Percentiles rank a stretch among this genome's conserved stretches.
Conservation (phyloP, 2,888 invertebrate genomes). For the Acleris literana region DNA sequence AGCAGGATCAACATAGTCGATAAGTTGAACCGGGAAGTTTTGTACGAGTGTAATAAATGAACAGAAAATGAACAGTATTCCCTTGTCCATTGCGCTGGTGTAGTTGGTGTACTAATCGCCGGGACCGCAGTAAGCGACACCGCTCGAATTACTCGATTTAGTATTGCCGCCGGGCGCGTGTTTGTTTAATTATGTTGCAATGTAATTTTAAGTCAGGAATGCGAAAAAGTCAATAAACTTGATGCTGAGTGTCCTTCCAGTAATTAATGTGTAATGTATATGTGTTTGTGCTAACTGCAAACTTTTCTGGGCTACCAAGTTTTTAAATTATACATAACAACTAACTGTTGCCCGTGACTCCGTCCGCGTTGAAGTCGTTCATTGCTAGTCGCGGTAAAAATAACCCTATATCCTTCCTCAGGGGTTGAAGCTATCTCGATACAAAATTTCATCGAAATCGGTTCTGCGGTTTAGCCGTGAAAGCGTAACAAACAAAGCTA, state of each 20-base stretch:
- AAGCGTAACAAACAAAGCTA: too few species aligned
- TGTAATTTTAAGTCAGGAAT: conserved; percentile 16
- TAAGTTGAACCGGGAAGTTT: conserved; percentile 11
- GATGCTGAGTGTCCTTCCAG: conserved; percentile 7
- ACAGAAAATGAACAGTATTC: conserved; percentile 14
- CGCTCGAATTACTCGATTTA: conserved; percentile 26
- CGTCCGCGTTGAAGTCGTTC: too few species aligned
- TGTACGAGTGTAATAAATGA: conserved; percentile 6
- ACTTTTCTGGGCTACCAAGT: too few species aligned
- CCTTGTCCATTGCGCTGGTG: conserved; percentile 18
- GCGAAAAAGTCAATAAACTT: conserved; percentile 10
- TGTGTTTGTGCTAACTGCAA: neutral
- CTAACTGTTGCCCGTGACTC: neutral
- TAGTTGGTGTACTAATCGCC: neutral
- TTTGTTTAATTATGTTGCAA: conserved; percentile 12
- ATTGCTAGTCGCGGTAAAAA: too few species aligned
- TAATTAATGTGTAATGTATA: conserved; percentile 5
- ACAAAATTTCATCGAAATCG: too few species aligned
- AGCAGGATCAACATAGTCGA: conserved; percentile 21
- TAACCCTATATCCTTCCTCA: too few species aligned
- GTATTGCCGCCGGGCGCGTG: neutral
- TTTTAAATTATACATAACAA: neutral
- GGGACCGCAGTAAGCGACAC: conserved; percentile 14
- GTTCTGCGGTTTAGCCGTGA: too few species aligned
- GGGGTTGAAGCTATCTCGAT: too few species aligned